phyloP scores from a whole-genome alignment of 2,797 vertebrate species.

The Pyrocephalus nanus region DNA sequence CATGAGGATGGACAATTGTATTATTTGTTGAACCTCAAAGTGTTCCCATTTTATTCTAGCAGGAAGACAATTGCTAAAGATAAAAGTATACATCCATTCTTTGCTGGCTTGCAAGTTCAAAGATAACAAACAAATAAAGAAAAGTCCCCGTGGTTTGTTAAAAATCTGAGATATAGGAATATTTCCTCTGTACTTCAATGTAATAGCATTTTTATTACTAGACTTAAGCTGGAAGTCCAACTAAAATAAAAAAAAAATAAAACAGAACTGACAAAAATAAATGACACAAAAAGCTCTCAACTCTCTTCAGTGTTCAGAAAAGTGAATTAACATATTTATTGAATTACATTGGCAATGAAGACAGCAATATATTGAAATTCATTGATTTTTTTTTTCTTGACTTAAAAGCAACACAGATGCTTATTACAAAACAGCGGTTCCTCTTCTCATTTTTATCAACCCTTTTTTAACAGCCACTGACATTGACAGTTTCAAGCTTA shows the following conservation, averaged over 20 bases:
- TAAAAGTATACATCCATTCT: not conserved
- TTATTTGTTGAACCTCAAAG: not conserved
- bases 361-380: slow-evolving; percentile 72
- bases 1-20: not conserved
- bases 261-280: slow-evolving; percentile 55
- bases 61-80: not conserved
- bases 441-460: slow-evolving; percentile 68
- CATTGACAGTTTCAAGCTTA: slow-evolving; percentile 73
- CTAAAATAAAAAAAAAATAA: not conserved
- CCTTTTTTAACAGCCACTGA: slow-evolving; percentile 63
- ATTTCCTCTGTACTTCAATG: not conserved
- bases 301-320: slow-evolving; percentile 55
- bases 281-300: slow-evolving; percentile 55
- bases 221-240: slow-evolving; percentile 36
- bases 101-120: not conserved
- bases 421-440: slow-evolving; percentile 68
- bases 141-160: not conserved
- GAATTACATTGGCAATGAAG: slow-evolving; percentile 72
- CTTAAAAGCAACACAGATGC: slow-evolving; percentile 73
- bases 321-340: slow-evolving; percentile 75
- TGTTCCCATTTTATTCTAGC: not conserved
- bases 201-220: slow-evolving; percentile 17
- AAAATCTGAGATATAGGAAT: not conserved
- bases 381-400: slow-evolving; percentile 66
- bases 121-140: not conserved